Base-by-base conservation (phyloP, 2,113 vertebrate species). In the Caloenas nicobarica region DNA sequence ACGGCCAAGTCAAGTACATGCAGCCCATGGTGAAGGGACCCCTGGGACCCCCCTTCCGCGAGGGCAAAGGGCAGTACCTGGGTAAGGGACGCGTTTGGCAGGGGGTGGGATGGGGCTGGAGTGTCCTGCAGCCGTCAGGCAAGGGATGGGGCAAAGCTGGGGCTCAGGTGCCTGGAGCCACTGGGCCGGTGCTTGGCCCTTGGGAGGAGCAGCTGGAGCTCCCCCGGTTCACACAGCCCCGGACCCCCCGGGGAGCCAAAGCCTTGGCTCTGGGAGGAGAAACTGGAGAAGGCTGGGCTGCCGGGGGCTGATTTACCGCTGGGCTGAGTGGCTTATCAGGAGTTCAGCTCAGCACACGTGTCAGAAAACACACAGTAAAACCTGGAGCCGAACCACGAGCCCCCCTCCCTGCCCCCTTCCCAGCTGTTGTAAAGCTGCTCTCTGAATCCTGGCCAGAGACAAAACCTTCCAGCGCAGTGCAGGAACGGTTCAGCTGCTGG, bases 11-110 rank as follows among this genome's bases (percentile, higher is more conserved):
- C 97, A 99, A 99, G 97, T 99, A 99, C 96, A 98, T 99, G 97
- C 99, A 99, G 96, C 99, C 99, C 91, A 99, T 99, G 99, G 98
- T 99, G 97, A 99, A 99, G 96, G 99, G 99, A 51, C 99, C 99
- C 5, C 98, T 99, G 57, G 99, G 99, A 74, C 99, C 99, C 17
- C 99, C 99, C 2, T 99, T 99, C 98, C 98, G 99, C 29, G 99
- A 99, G 97, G 99, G 99, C 97, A 99, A 99, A 95, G 99, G 99
- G 72, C 99, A 99, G 97, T 99, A 99, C 88, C 96, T 99, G 86
- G 99, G 99, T 99, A 97, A 99, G 99, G 48, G 31, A 18, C 1
- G 25, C 4, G 2, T 29, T 48, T 18, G 2, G 51, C 1, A 0
- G 7, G 61, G 8, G 18, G 8, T 5, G 24, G 74, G 36, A 44